These are phyloP conservation scores for Halcyon chelicuti DNA, from an alignment of 2,797 vertebrate genomes.

Conservation along the genomic window DNA sequence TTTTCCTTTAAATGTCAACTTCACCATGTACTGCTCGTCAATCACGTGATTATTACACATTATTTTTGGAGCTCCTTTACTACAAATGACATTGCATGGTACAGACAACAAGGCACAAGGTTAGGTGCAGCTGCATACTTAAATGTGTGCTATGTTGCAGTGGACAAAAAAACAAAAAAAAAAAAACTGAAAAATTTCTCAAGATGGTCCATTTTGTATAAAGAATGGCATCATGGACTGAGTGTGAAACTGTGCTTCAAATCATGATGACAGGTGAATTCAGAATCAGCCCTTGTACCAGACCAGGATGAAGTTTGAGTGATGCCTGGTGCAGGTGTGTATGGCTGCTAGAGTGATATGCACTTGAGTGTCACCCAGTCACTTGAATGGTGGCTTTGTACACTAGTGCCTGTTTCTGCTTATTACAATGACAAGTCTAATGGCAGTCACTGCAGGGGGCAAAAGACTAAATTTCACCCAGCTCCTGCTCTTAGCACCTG, in stretches of 20 bases:
- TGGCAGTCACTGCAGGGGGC: fast-evolving
- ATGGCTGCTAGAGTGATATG: neutral
- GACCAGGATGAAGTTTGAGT: too few relatives aligned
- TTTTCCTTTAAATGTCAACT: slow-evolving; percentile 41
- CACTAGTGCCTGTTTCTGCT: fast-evolving
- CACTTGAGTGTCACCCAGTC: neutral
- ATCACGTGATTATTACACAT: neutral
- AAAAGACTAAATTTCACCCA: neutral
- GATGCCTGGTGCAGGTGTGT: neutral
- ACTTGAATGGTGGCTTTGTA: fast-evolving
- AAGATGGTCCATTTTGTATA: neutral
- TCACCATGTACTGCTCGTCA: neutral
- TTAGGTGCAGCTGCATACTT: neutral
- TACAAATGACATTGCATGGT: neutral
- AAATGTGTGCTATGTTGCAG: neutral
- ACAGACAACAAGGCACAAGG: neutral
- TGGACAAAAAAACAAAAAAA: neutral
- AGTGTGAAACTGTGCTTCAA: neutral
- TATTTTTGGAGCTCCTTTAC: neutral
- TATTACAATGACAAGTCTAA: neutral
- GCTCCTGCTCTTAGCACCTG: neutral
- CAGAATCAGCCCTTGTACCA: neutral
- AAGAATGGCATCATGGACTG: neutral
- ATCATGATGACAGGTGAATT: neutral
- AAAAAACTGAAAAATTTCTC: neutral